Evolutionary conservation across 2,113 vertebrate species (phyloP), one percentile per base, ranked within the genome.

Genomic region (Echinops telfairi): DNA sequence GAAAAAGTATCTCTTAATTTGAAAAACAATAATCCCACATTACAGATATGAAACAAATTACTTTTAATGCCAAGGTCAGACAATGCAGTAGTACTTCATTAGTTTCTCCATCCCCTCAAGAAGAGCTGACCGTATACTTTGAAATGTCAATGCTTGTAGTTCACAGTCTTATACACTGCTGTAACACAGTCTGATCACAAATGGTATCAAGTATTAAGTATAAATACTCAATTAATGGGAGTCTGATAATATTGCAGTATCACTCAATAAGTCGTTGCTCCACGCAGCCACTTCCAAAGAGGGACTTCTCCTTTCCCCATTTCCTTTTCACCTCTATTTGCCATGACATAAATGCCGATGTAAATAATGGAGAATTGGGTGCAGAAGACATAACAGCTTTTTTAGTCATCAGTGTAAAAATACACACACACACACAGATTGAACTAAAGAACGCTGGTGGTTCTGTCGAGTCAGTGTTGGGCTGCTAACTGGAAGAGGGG

Each of bases 211-310:
- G 1, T 38, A 43, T 77, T 90, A 47, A 58, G 73, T 70, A 96
- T 88, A 97, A 93, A 95, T 66, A 97, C 89, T 53, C 47, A 53
- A 53, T 53, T 85, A 97, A 95, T 93, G 97, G 47, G 81, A 94
- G 66, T 83, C 91, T 94, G 95, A 96, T 91, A 93, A 91, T 93
- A 96, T 91, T 57, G 91, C 86, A 92, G 66, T 96, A 96, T 96
- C 89, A 95, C 93, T 97, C 95, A 96, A 94, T 96, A 96, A 53
- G 47, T 53, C 12, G 10, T 53, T 14, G 47, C 47, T n/a, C 79
- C 27, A 73, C 90, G 71, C 88, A 88, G 57, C 11, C 7, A 70
- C 4, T 81, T 81, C 10, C 7, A 25, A 64, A 91, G 9, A 25
- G 16, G 62, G 73, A 31, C 7, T 84, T 71, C 73, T 90, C 17